Base-by-base conservation (phyloP, 2,888 invertebrate species). In the Mycalesis mineus region DNA sequence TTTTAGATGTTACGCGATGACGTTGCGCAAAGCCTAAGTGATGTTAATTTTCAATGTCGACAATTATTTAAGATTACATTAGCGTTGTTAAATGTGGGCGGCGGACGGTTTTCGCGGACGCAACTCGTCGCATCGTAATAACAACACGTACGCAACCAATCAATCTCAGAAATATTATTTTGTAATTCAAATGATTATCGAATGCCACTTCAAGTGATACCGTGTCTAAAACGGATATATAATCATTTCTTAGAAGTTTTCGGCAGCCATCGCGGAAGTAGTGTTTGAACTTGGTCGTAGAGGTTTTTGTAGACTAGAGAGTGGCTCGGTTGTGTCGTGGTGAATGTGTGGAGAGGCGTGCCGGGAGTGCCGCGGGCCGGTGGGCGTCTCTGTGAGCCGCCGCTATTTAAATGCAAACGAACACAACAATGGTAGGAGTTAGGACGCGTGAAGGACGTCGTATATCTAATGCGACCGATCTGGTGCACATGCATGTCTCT, bases 371-470 rank as follows among this genome's bases (percentile, higher is more conserved):
- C 68, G 54, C 57, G 68, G 67, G 75, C 72, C 73, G 72, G 78
- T 80, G 81, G 86, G 84, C 84, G 86, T 79, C 77, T 61, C 72
- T 74, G 73, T 74, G 72, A 70, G 73, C 77, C 76, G 80, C 77
- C 79, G 78, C 83, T 78, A 86, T 88, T 88, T 82, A 83, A 85
- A 88, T 87, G 84, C 81, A 84, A 85, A 84, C 83, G 80, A 80
- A 80, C 74, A 77, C 74, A 82, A 88, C 88, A 88, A 88, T 88
- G 83, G 88, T 82, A 84, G 85, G 82, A 85, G 85, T 84, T 84
- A 86, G 88, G 88, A 84, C 88, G 87, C 84, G 87, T 88, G 86
- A 89, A 88, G 88, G 88, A 86, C 88, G 84, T 78, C 77, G 84
- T 75, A 84, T 85, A 87, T 86, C 83, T 84, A 82, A 87, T 86